phyloP scores from a whole-genome alignment of 92 coral and sea anemone genomes.

The Virgularia gustaviana region DNA sequence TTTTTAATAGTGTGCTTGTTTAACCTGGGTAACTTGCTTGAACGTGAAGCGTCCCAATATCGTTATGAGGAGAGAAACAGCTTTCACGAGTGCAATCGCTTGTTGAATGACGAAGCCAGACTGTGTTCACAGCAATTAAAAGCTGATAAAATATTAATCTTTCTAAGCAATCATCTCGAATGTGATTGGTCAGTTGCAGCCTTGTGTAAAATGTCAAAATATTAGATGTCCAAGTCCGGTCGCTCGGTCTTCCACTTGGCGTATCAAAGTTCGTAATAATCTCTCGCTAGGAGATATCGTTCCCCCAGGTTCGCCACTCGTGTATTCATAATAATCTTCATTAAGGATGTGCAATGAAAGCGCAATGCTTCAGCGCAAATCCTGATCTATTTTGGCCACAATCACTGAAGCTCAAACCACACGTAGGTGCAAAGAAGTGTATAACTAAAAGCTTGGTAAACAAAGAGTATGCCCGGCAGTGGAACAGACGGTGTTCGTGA shows the following conservation, averaged over 20 bases:
- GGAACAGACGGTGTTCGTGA: no score
- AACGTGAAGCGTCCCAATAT: no score
- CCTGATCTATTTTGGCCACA: conserved; percentile 4
- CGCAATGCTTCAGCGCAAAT: not conserved
- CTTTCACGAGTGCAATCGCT: no score
- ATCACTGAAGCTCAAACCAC: conserved; percentile 5
- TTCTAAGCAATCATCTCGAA: not conserved
- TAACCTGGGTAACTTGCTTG: no score
- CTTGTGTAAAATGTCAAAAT: conserved; percentile 9
- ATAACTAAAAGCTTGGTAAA: no score
- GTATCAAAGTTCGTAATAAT: conserved; percentile 15
- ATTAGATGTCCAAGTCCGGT: conserved; percentile 1
- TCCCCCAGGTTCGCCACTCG: no score
- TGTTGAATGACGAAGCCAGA: no score
- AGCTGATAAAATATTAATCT: conserved; percentile 32
- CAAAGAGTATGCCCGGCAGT: no score
- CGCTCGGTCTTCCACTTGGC: not conserved
- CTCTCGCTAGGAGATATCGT: not conserved
- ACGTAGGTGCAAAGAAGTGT: not conserved
- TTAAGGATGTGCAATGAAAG: not conserved
- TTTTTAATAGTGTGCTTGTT: no score
- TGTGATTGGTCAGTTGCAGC: conserved; percentile 11
- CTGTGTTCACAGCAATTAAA: not conserved
- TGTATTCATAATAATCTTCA: no score
- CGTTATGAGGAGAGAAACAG: no score